Evolutionary conservation across 1,140 invertebrate genomes (phyloP), one percentile per base, ranked within the genome.

Genomic region (Phortica variegata): DNA sequence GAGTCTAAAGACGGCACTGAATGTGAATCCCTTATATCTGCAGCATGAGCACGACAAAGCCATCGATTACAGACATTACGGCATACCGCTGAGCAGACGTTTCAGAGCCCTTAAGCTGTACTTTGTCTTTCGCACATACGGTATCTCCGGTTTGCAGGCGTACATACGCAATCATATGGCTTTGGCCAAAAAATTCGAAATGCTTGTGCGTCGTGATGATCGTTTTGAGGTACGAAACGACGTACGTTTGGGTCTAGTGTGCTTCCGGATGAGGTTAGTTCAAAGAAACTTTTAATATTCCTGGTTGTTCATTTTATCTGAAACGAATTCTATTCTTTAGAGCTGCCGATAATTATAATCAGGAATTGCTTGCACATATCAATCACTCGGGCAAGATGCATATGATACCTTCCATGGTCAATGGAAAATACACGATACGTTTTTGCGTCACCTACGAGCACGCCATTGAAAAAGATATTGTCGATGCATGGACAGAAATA

Each of bases 1-100:
- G 50, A 85, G 84, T 45, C 76, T 96, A 15, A 95, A 91, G 6
- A 85, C 87, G 29, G 91, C 93, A 0, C 76, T 97, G 38, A 88
- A 91, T 17, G 93, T 97, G 0, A 91, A 97, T 79, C 94, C 94
- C 0, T 73, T 97, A 0, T 97, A 97, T 63, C 79, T 97, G 2
- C 87, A 93, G 54, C 93, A 97, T 66, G 87, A 85, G 54, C 87
- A 89, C 73, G 65, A 77, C 7, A 76, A 76, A 37, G 77, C 78
- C 60, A 85, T 90, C 3, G 93, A 95, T 66, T 92, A 93, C 60
- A 79, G 83, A 61, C 91, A 96, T 71, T 96, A 93, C 88, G 90
- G 91, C 3, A 92, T 96, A 44, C 90, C 93, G 0, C 72, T 96
- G 23, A 92, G 89, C 61, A 78, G 93, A 43, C 78, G 93, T 43